A percentile compares a stretch with the other conserved stretches of the same genome.
Evolutionary conservation across 2,888 invertebrate species (phyloP).

Genomic region (Idaea biselata): DNA sequence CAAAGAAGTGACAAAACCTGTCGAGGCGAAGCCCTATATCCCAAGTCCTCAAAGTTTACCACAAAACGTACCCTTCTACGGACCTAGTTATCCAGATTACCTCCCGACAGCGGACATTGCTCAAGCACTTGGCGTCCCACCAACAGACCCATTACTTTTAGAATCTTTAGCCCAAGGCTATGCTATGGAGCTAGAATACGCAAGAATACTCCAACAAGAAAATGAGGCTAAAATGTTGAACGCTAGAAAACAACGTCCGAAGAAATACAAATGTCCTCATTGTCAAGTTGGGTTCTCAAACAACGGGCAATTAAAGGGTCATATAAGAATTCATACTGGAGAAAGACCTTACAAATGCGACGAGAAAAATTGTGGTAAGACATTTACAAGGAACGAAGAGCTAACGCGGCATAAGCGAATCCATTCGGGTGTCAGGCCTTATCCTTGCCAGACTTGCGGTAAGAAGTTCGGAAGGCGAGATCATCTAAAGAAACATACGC

Average conservation of each 20-base stretch:
- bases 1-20: slow-evolving; percentile 33
- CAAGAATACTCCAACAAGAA: slow-evolving; percentile 85
- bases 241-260: slow-evolving; percentile 89
- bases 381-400: slow-evolving; percentile 95
- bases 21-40: slow-evolving; percentile 26
- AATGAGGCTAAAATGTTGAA: slow-evolving; percentile 85
- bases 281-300: slow-evolving; percentile 96
- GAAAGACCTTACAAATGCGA: slow-evolving; percentile 95
- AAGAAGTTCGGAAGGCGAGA: slow-evolving; percentile 97
- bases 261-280: slow-evolving; percentile 94
- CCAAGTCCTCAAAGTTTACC: slow-evolving; percentile 20
- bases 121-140: slow-evolving; percentile 69
- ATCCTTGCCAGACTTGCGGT: slow-evolving; percentile 91
- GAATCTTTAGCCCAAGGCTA: slow-evolving; percentile 78
- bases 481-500: slow-evolving; percentile 95
- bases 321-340: slow-evolving; percentile 94
- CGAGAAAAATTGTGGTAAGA: slow-evolving; percentile 91
- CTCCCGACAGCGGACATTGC: slow-evolving; percentile 67
- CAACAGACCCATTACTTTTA: slow-evolving; percentile 69
- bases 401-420: slow-evolving; percentile 94
- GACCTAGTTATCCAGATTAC: slow-evolving; percentile 57
- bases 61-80: slow-evolving; percentile 38
- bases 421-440: slow-evolving; percentile 92
- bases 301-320: slow-evolving; percentile 94
- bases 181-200: slow-evolving; percentile 85